Conservation (phyloP, 2,113 vertebrate genomes). For the Columba livia region DNA sequence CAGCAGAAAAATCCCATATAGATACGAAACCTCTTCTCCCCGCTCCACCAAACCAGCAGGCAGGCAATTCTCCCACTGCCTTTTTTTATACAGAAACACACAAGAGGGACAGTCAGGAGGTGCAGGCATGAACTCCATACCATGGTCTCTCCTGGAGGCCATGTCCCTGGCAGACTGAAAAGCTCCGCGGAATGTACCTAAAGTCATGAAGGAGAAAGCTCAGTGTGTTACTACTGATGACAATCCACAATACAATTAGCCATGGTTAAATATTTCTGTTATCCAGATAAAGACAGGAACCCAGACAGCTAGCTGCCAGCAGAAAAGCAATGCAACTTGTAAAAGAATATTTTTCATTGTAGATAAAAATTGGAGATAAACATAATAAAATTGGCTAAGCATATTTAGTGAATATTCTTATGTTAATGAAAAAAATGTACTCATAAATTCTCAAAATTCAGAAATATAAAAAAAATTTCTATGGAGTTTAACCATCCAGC, state of each 20-base stretch:
- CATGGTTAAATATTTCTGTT: not conserved
- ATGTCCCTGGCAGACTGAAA: not conserved
- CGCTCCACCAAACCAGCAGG: not conserved
- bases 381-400: not conserved
- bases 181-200: not conserved
- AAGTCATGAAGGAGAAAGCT: not conserved
- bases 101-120: not conserved
- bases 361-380: not conserved
- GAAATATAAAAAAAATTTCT: not conserved
- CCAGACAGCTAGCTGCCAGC: not conserved
- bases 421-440: not conserved
- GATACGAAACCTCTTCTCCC: not conserved
- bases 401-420: not conserved
- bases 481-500: not conserved
- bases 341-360: not conserved
- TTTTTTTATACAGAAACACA: not conserved
- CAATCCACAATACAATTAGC: not conserved
- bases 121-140: not conserved
- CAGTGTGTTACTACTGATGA: not conserved
- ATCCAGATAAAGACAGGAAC: not conserved
- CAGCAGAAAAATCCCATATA: not conserved
- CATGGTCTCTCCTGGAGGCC: not conserved
- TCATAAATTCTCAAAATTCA: not conserved
- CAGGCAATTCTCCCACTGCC: not conserved
- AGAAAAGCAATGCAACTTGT: not conserved